A percentile compares a stretch with the other conserved stretches of the same genome.
These are phyloP conservation scores for Drosophila neonasuta DNA, from an alignment of 2,888 invertebrate genomes.

Conservation along the genomic window DNA sequence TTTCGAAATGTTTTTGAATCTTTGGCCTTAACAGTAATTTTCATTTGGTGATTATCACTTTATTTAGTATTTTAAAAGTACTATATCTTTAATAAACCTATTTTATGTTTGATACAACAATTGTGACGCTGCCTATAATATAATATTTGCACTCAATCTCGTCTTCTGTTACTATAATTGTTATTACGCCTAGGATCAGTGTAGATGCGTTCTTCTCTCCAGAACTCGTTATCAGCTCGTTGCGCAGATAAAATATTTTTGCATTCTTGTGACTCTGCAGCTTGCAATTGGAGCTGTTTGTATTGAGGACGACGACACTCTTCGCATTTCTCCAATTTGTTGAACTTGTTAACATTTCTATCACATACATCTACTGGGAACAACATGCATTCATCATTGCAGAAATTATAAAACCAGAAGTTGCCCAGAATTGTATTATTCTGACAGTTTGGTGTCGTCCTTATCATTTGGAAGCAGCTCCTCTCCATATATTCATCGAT, in stretches of 20 bases:
- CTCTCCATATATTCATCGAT: constrained; percentile 31
- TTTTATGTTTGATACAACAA: neutral
- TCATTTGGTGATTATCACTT: neutral
- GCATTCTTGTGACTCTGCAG: constrained; percentile 45
- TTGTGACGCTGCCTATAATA: neutral
- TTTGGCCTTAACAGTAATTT: neutral
- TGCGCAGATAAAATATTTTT: constrained; percentile 28
- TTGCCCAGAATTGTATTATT: constrained; percentile 80
- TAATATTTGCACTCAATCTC: constrained; percentile 15
- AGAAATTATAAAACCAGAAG: constrained; percentile 78
- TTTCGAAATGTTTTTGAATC: neutral
- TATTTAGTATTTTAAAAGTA: constrained; percentile 9
- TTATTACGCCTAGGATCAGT: constrained; percentile 16
- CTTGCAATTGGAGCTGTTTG: constrained; percentile 35
- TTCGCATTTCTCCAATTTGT: constrained; percentile 67
- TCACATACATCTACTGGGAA: constrained; percentile 73
- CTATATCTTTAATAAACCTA: constrained; percentile 8
- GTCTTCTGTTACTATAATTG: constrained; percentile 16
- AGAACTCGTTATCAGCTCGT: constrained; percentile 29
- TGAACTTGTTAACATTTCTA: constrained; percentile 74
- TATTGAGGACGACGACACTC: constrained; percentile 56
- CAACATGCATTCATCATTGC: constrained; percentile 74
- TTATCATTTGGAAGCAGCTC: constrained; percentile 67
- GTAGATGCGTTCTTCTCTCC: constrained; percentile 23
- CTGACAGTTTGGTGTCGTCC: constrained; percentile 47